Evolutionary conservation across 2,888 invertebrate species (phyloP).

Genomic region (Celastrina argiolus): DNA sequence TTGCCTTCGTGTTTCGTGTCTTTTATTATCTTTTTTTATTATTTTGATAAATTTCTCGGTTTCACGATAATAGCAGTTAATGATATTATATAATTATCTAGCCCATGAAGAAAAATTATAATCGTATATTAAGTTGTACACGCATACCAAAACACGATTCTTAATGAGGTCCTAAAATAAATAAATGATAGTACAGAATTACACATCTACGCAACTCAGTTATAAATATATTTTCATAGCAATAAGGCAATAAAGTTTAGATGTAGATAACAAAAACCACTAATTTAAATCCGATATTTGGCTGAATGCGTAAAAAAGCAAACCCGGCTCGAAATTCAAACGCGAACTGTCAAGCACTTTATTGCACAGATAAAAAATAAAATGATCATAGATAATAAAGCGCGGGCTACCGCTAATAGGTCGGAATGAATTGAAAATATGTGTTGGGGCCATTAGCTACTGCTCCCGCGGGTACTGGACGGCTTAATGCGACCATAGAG

Average conservation of each 20-base stretch:
- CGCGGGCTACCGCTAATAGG: conserved; percentile 43
- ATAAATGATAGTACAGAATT: neutral
- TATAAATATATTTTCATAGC: neutral
- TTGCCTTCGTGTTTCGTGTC: conserved; percentile 2
- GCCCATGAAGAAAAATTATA: neutral
- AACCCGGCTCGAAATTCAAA: conserved; percentile 22
- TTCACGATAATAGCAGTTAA: neutral
- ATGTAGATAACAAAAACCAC: neutral
- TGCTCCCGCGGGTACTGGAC: conserved; percentile 49
- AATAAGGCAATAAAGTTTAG: too few relatives aligned
- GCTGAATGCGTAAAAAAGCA: conserved; percentile 21
- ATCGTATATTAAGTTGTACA: neutral
- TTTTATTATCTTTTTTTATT: conserved; percentile 11
- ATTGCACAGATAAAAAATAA: conserved; percentile 39
- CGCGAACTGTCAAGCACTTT: conserved; percentile 21
- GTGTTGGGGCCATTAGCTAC: conserved; percentile 57
- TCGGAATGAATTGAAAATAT: conserved; percentile 61
- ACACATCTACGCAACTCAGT: too few relatives aligned
- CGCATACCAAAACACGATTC: neutral
- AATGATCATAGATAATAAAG: conserved; percentile 41
- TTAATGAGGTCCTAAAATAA: neutral
- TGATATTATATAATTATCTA: neutral
- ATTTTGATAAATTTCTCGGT: neutral
- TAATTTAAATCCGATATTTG: neutral
- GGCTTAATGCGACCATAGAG: conserved; percentile 42